Percentiles rank a stretch among this genome's conserved stretches.
These are phyloP conservation scores for Acropora yongei DNA, from an alignment of 64 coral and sea anemone genomes.

Conservation along the genomic window DNA sequence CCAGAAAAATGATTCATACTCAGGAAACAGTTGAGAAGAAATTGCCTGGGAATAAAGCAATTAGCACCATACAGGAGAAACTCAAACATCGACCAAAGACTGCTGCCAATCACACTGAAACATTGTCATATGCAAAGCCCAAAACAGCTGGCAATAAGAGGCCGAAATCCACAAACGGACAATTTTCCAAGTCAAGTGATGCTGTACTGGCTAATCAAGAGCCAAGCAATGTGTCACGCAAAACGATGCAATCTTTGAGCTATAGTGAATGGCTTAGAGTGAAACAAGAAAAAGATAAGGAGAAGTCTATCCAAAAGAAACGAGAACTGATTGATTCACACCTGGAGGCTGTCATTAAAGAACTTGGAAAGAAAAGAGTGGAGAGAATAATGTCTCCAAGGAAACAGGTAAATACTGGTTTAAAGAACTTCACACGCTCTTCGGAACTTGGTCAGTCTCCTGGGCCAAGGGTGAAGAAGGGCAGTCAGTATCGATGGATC, in stretches of 20 bases:
- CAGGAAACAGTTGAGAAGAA: background rate
- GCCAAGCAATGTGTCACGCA: background rate
- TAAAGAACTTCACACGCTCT: slow-evolving; percentile 42
- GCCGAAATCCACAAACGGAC: slow-evolving; percentile 71
- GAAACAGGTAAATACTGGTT: slow-evolving; percentile 85
- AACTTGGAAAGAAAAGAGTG: slow-evolving; percentile 89
- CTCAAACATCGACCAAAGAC: slow-evolving; percentile 17
- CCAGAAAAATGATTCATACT: background rate
- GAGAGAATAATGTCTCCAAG: slow-evolving; percentile 64
- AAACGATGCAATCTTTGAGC: slow-evolving; percentile 78
- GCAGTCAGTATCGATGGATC: slow-evolving; percentile 36
- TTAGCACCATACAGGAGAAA: background rate
- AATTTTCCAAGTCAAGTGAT: background rate
- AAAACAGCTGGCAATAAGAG: slow-evolving; percentile 19
- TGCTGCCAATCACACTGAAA: background rate
- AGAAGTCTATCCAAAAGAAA: slow-evolving; percentile 58
- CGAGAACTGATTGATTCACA: slow-evolving; percentile 77
- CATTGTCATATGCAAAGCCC: background rate
- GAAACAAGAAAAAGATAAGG: slow-evolving; percentile 74
- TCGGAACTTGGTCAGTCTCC: background rate
- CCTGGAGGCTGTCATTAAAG: slow-evolving; percentile 77
- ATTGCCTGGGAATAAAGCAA: background rate
- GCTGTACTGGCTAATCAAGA: background rate
- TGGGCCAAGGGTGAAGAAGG: slow-evolving; percentile 17
- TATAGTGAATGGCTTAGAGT: slow-evolving; percentile 81